Base-by-base conservation (phyloP, 2,113 vertebrate species). In the Limanda limanda region DNA sequence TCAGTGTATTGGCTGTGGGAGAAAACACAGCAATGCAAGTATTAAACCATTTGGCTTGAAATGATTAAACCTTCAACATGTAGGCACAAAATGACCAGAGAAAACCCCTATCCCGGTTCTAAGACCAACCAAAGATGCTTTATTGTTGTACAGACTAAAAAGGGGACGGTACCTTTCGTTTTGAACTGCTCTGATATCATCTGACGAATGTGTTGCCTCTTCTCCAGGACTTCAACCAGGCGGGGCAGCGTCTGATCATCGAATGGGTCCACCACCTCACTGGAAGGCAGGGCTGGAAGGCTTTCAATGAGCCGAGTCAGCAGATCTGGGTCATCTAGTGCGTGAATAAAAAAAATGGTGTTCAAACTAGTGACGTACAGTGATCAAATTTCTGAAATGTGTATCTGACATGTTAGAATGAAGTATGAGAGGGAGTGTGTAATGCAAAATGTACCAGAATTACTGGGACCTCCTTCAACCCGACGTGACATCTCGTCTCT, bases 231-330 rank as follows among this genome's bases (percentile, higher is more conserved):
- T 48, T 98, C 96, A 0, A 97, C 95, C 45, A 99, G 89, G 12
- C 89, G 93, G 0, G 97, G 96, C 7, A 99, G 91, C 0, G 95
- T 97, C 71, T 95, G 95, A 11, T 98, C 96, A 14, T 99, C 98
- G 1, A 94, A 86, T 65, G 96, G 68, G 35, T 98, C 97, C 76
- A 95, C 10, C 52, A 99, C 83, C 76, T 97, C 96, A 58, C 95
- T 96, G 0, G 94, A 75, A 1, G 97, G 97, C 81, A 99, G 74
- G 0, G 96, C 90, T 6, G 97, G 97, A 21, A 99, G 95, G 88
- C 70, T 96, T 85, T 97, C 96, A 37, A 99, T 69, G 3, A 96
- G 86, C 55, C 91, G 84, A 57, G 89, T 95, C 0, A 94, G 68
- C 70, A 87, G 59, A 21, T 86, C 70, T 0, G 59, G 57, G 14